Percentiles rank a stretch among this genome's conserved stretches.
These are phyloP conservation scores for Syrphus vitripennis DNA, from an alignment of 2,888 invertebrate species.

Conservation along the genomic window DNA sequence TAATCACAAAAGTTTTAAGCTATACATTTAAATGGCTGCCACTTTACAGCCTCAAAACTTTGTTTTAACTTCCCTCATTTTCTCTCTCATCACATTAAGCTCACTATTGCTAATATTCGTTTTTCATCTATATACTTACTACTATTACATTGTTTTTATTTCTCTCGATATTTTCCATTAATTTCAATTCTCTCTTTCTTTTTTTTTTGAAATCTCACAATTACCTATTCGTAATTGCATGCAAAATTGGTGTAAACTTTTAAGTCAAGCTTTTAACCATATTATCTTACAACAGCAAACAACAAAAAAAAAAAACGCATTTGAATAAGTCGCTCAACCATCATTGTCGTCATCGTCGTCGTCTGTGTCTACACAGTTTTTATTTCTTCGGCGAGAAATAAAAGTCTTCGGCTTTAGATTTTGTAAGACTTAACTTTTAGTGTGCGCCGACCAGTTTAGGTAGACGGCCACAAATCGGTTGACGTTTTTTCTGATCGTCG, in stretches of 20 bases:
- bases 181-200: constrained; percentile 12
- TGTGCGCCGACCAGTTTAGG: constrained; percentile 82
- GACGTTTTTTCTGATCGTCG: constrained; percentile 45
- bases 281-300: constrained; percentile 18
- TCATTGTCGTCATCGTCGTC: not conserved
- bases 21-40: constrained; percentile 1
- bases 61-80: constrained; percentile 22
- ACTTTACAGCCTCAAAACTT: constrained; percentile 25
- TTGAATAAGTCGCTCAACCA: constrained; percentile 72
- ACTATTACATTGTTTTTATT: not conserved
- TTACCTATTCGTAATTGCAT: constrained; percentile 27
- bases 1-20: constrained; percentile 12
- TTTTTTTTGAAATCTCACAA: constrained; percentile 7
- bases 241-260: constrained; percentile 48
- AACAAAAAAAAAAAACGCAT: constrained; percentile 67
- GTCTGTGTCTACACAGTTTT: not conserved
- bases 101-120: not conserved
- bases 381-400: constrained; percentile 39
- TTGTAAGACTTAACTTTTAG: constrained; percentile 80
- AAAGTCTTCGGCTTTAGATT: constrained; percentile 75
- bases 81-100: constrained; percentile 21
- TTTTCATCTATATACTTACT: not conserved
- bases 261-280: constrained; percentile 55
- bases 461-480: constrained; percentile 80
- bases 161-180: not conserved